Conservation (phyloP, 1,140 invertebrate species). For the Drosophila miranda region DNA sequence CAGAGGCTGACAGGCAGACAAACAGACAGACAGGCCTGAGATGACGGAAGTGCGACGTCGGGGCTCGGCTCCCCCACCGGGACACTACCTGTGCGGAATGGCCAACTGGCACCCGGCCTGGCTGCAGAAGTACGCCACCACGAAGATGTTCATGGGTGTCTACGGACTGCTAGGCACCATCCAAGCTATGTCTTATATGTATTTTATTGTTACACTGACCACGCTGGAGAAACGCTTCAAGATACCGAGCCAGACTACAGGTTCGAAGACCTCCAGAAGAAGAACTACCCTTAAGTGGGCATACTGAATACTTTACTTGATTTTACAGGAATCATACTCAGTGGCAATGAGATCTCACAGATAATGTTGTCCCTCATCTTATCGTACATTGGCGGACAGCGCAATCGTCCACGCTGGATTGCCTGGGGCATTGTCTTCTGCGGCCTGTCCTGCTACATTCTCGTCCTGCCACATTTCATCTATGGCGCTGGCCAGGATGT, state of each 20-base stretch:
- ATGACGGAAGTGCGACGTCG: constrained; percentile 60
- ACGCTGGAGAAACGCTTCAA: constrained; percentile 89
- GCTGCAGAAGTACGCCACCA: constrained; percentile 85
- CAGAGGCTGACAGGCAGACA: neutral
- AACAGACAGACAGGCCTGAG: neutral
- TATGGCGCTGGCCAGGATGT: constrained; percentile 86
- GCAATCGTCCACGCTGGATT: constrained; percentile 87
- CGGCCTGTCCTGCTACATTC: constrained; percentile 86
- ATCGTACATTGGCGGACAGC: constrained; percentile 85
- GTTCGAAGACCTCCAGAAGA: constrained; percentile 74
- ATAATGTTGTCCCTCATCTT: constrained; percentile 85
- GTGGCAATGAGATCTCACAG: constrained; percentile 89
- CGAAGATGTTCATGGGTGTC: constrained; percentile 85
- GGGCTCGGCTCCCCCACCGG: constrained; percentile 40
- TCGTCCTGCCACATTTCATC: constrained; percentile 87
- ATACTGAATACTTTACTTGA: neutral
- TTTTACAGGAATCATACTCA: constrained; percentile 86
- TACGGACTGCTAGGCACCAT: constrained; percentile 87
- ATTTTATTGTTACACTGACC: constrained; percentile 87
- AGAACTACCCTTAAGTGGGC: neutral
- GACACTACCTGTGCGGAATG: constrained; percentile 84
- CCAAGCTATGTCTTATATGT: constrained; percentile 88
- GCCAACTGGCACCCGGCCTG: constrained; percentile 85
- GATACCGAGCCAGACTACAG: constrained; percentile 88
- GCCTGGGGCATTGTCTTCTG: constrained; percentile 86